Evolutionary conservation across 2,113 vertebrate species (phyloP).

Genomic region (Syngnathus typhle): DNA sequence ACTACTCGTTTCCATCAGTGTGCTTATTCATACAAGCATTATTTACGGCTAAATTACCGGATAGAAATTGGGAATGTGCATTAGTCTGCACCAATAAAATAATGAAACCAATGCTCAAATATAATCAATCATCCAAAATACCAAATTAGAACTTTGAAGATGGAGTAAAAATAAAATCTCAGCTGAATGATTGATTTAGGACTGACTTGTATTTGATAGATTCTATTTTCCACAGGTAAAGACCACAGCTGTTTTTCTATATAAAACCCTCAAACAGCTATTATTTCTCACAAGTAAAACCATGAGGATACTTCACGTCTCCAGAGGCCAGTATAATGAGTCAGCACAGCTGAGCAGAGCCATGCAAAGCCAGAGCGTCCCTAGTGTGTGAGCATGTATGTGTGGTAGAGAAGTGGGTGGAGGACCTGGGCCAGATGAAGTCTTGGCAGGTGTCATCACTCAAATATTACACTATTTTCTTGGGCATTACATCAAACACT

Average conservation of each 20-base stretch:
- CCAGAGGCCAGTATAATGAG: conserved; percentile 55
- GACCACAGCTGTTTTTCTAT: conserved; percentile 42
- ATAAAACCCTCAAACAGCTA: conserved; percentile 30
- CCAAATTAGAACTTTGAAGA: conserved; percentile 29
- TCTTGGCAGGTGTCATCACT: conserved; percentile 66
- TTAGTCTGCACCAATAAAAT: conserved; percentile 34
- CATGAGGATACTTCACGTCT: conserved; percentile 43
- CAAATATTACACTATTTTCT: conserved; percentile 63
- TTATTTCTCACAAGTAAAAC: conserved; percentile 56
- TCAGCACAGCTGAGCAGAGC: conserved; percentile 58
- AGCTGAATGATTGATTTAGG: conserved; percentile 39
- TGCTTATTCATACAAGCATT: conserved; percentile 11
- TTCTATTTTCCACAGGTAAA: conserved; percentile 52
- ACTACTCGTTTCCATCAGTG: conserved; percentile 42
- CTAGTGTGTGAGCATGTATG: conserved; percentile 15
- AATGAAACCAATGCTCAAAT: conserved; percentile 44
- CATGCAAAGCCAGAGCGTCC: conserved; percentile 32
- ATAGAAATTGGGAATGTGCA: conserved; percentile 55
- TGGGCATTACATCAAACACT: conserved; percentile 64
- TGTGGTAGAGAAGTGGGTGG: conserved; percentile 44
- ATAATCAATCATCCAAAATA: conserved; percentile 31
- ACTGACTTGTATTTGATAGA: conserved; percentile 37
- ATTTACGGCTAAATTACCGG: conserved; percentile 60
- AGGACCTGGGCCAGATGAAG: conserved; percentile 53
- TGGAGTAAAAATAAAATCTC: conserved; percentile 36